phyloP scores from a whole-genome alignment of 2,113 vertebrate genomes.

The Calyptommatus sinebrachiatus region DNA sequence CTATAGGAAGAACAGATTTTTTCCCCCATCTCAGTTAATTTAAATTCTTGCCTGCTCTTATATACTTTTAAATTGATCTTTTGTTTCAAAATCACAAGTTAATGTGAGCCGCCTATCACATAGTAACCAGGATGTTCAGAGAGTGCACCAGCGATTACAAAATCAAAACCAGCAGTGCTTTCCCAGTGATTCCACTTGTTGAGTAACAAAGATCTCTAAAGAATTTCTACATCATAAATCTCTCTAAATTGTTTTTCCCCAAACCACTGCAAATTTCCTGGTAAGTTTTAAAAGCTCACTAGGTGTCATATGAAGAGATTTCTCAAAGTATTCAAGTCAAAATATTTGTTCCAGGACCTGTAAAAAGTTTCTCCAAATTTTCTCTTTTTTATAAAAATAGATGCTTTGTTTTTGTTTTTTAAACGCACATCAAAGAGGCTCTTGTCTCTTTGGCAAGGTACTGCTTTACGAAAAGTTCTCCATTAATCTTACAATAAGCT shows the following conservation, averaged over 20 bases:
- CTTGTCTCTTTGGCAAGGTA: conserved; percentile 99
- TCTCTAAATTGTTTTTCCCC: conserved; percentile 81
- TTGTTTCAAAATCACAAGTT: conserved; percentile 84
- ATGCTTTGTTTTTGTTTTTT: conserved; percentile 83
- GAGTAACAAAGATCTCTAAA: conserved; percentile 89
- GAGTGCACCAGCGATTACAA: conserved; percentile 86
- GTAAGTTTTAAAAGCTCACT: conserved; percentile 98
- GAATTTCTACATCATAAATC: conserved; percentile 88
- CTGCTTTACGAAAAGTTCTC: conserved; percentile 96
- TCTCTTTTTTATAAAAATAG: conserved; percentile 96
- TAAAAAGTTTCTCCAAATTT: conserved; percentile 99
- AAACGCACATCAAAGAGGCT: conserved; percentile 99
- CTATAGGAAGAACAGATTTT: conserved; percentile 96
- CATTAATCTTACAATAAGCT: conserved; percentile 94
- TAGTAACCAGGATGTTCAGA: conserved; percentile 81
- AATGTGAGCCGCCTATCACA: conserved; percentile 80
- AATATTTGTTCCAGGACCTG: conserved; percentile 99
- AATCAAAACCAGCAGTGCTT: conserved; percentile 89
- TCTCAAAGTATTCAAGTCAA: conserved; percentile 99
- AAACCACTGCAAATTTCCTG: conserved; percentile 91
- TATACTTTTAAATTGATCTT: conserved; percentile 73
- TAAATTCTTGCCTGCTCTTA: conserved; percentile 82
- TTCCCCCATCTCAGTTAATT: conserved; percentile 77
- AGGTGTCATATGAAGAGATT: conserved; percentile 99
- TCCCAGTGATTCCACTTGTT: conserved; percentile 81